Conservation (phyloP, 2,113 vertebrate species). For the Oncorhynchus masou region DNA sequence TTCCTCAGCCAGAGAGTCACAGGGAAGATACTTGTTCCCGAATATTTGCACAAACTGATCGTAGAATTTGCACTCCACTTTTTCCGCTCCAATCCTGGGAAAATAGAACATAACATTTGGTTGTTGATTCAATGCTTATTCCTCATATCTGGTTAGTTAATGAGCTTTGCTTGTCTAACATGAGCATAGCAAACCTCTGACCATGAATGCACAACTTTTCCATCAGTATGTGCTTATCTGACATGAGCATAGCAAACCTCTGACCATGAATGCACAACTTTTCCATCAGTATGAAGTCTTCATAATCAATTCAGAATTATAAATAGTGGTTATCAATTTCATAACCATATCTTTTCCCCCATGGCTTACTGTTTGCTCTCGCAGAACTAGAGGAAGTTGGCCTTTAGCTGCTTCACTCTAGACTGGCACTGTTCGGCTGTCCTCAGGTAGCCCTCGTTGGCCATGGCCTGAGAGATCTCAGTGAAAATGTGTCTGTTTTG, state of each 20-base stretch:
- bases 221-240: too few relatives aligned
- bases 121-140: too few relatives aligned
- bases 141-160: too few relatives aligned
- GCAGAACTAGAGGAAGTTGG: conserved; percentile 64
- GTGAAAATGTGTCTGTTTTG: conserved; percentile 68
- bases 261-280: too few relatives aligned
- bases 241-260: too few relatives aligned
- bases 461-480: conserved; percentile 65
- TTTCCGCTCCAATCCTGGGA: conserved; percentile 59
- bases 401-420: conserved; percentile 70
- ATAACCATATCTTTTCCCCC: not conserved
- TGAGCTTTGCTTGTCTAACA: too few relatives aligned
- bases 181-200: too few relatives aligned
- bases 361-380: conserved; percentile 60
- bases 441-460: conserved; percentile 61
- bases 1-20: conserved; percentile 46
- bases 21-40: conserved; percentile 52
- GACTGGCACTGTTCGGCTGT: conserved; percentile 71
- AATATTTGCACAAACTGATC: conserved; percentile 62
- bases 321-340: not conserved
- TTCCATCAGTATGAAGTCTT: too few relatives aligned
- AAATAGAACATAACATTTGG: not conserved
- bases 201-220: too few relatives aligned
- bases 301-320: too few relatives aligned
- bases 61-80: conserved; percentile 68